Conservation (phyloP, 2,797 vertebrate species). For the Coregonus ussuriensis region DNA sequence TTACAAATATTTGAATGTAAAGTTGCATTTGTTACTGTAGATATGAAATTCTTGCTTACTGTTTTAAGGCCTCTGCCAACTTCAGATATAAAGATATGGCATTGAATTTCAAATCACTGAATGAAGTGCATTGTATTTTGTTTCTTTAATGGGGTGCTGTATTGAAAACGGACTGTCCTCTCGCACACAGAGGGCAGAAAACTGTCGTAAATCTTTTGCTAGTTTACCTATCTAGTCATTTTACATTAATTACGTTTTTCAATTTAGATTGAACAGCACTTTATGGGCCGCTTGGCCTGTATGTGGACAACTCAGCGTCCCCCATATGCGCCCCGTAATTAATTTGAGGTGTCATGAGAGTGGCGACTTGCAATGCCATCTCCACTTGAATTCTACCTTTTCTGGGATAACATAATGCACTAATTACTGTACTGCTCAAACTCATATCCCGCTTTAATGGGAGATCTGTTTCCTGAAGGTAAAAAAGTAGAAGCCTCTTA, state of each 20-base stretch:
- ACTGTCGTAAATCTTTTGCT: slow-evolving; percentile 10
- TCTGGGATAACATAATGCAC: slow-evolving; percentile 35
- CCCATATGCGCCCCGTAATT: slow-evolving; percentile 44
- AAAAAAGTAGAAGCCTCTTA: slow-evolving; percentile 20
- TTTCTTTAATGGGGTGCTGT: slow-evolving; percentile 15
- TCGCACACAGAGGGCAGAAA: background rate
- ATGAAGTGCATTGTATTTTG: slow-evolving; percentile 15
- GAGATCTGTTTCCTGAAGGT: slow-evolving; percentile 41
- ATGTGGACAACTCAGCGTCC: slow-evolving; percentile 29
- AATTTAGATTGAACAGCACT: slow-evolving; percentile 35
- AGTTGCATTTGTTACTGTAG: background rate
- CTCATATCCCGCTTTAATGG: slow-evolving; percentile 27
- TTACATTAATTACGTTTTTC: slow-evolving; percentile 44
- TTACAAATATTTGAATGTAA: background rate
- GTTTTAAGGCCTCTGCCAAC: background rate
- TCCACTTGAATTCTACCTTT: slow-evolving; percentile 45
- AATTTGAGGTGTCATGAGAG: slow-evolving; percentile 42
- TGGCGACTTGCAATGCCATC: slow-evolving; percentile 47
- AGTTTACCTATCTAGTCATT: slow-evolving; percentile 22
- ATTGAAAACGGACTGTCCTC: slow-evolving; percentile 8
- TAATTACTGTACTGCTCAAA: slow-evolving; percentile 42
- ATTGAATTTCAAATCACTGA: background rate
- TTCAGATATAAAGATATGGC: background rate
- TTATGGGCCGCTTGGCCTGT: slow-evolving; percentile 40
- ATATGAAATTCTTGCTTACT: background rate